phyloP scores from a whole-genome alignment of 2,113 vertebrate species.

The Bolborhynchus lineola region DNA sequence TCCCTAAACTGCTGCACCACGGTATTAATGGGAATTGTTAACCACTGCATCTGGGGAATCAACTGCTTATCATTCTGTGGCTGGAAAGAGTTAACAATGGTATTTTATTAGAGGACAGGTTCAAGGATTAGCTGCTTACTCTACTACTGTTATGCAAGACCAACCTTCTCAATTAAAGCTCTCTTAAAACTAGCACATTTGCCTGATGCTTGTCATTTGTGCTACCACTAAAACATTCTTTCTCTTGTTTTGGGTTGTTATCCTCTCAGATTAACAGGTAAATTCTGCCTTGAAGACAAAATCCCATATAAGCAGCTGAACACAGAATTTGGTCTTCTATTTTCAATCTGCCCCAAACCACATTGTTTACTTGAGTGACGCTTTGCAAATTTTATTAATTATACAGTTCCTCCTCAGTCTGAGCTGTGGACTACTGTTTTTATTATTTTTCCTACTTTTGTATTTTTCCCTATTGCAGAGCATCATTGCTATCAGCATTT shows the following conservation, averaged over 20 bases:
- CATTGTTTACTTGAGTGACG: conserved; percentile 39
- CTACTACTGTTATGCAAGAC: conserved; percentile 36
- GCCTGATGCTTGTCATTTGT: neutral
- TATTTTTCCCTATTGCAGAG: neutral
- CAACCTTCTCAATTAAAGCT: conserved; percentile 45
- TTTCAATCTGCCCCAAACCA: conserved; percentile 1
- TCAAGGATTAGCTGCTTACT: conserved; percentile 8
- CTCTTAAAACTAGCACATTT: conserved; percentile 14
- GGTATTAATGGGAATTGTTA: neutral
- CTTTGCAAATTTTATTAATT: conserved; percentile 52
- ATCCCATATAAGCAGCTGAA: neutral
- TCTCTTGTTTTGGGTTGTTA: conserved; percentile 22
- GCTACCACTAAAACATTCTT: neutral
- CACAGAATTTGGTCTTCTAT: conserved; percentile 19
- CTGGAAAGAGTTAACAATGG: neutral
- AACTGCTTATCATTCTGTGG: conserved; percentile 18
- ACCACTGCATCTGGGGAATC: neutral
- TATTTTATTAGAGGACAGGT: conserved; percentile 18
- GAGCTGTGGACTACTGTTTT: neutral
- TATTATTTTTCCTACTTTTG: neutral
- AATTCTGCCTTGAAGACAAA: conserved; percentile 43
- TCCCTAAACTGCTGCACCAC: neutral
- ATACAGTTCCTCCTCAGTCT: neutral
- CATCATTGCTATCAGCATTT: neutral
- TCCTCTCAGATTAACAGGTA: neutral